Evolutionary conservation across 2,888 invertebrate species (phyloP).

Genomic region (Craniophora ligustri): DNA sequence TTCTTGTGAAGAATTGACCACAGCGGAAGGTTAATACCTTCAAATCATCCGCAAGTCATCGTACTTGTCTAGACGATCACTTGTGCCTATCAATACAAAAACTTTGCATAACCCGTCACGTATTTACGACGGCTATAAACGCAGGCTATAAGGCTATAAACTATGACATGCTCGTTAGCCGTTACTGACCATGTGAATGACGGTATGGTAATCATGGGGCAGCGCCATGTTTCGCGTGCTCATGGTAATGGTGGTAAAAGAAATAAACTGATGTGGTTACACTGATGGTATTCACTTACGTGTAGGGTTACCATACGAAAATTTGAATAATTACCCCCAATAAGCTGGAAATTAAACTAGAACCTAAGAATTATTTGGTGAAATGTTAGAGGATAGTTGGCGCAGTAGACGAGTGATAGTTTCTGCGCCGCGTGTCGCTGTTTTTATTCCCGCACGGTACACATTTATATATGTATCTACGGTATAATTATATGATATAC

Average conservation of each 20-base stretch:
- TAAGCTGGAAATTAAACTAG: no score
- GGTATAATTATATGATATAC: no score
- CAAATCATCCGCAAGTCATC: not conserved
- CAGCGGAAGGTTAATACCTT: not conserved
- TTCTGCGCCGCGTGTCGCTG: no score
- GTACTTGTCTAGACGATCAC: not conserved
- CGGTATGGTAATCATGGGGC: not conserved
- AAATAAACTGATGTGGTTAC: not conserved
- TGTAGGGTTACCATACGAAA: no score
- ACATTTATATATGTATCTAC: no score
- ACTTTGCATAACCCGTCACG: slow-evolving; percentile 1
- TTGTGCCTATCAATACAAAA: slow-evolving; percentile 2
- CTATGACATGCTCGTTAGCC: slow-evolving; percentile 4
- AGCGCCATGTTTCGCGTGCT: not conserved
- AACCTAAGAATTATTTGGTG: no score
- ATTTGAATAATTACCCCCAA: no score
- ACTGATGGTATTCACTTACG: not conserved
- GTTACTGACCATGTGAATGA: slow-evolving; percentile 3
- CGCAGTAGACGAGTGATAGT: no score
- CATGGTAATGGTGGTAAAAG: not conserved
- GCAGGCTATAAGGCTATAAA: not conserved
- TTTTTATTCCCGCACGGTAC: no score
- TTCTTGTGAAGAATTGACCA: slow-evolving; percentile 10
- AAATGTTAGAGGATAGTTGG: no score
- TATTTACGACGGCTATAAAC: slow-evolving; percentile 4